Conservation (phyloP, 2,113 vertebrate genomes). For the Perognathus longimembris region DNA sequence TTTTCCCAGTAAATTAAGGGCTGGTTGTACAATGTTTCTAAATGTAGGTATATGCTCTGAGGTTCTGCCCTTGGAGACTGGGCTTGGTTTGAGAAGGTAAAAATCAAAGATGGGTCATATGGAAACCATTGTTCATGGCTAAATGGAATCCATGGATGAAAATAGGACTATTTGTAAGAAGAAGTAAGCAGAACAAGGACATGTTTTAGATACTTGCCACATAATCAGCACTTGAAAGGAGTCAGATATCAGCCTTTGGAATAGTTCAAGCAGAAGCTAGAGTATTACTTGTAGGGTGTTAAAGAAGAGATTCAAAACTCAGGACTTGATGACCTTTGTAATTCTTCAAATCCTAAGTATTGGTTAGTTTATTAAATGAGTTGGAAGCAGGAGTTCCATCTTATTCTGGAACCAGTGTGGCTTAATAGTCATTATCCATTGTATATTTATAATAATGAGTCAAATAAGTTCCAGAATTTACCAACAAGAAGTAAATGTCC, state of each 20-base stretch:
- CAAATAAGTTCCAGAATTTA: slow-evolving; percentile 64
- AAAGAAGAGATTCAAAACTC: not conserved
- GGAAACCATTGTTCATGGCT: not conserved
- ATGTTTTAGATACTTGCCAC: not conserved
- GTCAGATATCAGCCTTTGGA: not conserved
- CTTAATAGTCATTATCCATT: slow-evolving; percentile 47
- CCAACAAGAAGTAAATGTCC: slow-evolving; percentile 62
- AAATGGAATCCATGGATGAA: not conserved
- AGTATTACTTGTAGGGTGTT: not conserved
- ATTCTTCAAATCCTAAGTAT: slow-evolving; percentile 38
- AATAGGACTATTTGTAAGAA: not conserved
- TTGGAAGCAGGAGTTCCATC: slow-evolving; percentile 27
- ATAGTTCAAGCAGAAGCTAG: not conserved
- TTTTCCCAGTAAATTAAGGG: not conserved
- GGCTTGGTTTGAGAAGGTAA: not conserved
- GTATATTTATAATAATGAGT: slow-evolving; percentile 69
- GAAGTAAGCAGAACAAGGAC: not conserved
- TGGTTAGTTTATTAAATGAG: slow-evolving; percentile 54
- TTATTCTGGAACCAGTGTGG: slow-evolving; percentile 38
- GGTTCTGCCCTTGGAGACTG: not conserved
- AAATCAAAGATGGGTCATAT: not conserved
- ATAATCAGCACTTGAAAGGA: not conserved
- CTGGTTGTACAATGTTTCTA: not conserved
- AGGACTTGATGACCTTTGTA: slow-evolving; percentile 32
- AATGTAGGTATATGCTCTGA: not conserved